Evolutionary conservation across 2,888 invertebrate species (phyloP).

Genomic region (Cancer borealis): DNA sequence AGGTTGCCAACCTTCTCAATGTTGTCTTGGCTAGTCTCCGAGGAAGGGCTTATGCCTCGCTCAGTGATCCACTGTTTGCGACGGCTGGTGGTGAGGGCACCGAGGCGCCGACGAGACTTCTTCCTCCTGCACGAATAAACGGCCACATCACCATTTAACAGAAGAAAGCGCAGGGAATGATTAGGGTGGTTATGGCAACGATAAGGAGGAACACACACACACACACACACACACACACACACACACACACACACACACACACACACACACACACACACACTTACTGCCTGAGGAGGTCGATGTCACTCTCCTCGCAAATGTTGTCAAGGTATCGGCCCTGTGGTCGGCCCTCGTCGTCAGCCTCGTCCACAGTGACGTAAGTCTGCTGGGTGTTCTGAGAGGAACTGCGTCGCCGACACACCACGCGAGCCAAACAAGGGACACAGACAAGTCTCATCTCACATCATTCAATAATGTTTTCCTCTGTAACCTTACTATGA

Average conservation of each 20-base stretch:
- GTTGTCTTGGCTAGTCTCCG: conserved; percentile 61
- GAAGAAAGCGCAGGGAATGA: neutral
- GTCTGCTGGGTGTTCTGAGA: conserved; percentile 54
- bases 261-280: conserved; percentile 39
- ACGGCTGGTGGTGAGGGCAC: conserved; percentile 54
- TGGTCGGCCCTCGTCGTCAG: conserved; percentile 59
- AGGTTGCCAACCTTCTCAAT: conserved; percentile 54
- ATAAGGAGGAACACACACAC: neutral
- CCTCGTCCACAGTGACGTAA: conserved; percentile 65
- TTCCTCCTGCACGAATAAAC: neutral
- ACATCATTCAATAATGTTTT: neutral
- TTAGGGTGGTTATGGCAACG: neutral
- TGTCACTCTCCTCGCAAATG: conserved; percentile 56
- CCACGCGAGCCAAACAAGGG: no score
- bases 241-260: neutral
- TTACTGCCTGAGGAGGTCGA: conserved; percentile 25
- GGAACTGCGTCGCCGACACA: conserved; percentile 43
- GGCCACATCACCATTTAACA: neutral
- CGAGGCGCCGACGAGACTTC: conserved; percentile 59
- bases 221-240: neutral
- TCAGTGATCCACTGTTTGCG: conserved; percentile 56
- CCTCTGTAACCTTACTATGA: neutral
- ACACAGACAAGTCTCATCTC: neutral
- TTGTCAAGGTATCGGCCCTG: conserved; percentile 51
- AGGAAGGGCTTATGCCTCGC: conserved; percentile 64